These are phyloP conservation scores for Alethe diademata DNA, from an alignment of 2,113 vertebrate genomes.

Conservation along the genomic window DNA sequence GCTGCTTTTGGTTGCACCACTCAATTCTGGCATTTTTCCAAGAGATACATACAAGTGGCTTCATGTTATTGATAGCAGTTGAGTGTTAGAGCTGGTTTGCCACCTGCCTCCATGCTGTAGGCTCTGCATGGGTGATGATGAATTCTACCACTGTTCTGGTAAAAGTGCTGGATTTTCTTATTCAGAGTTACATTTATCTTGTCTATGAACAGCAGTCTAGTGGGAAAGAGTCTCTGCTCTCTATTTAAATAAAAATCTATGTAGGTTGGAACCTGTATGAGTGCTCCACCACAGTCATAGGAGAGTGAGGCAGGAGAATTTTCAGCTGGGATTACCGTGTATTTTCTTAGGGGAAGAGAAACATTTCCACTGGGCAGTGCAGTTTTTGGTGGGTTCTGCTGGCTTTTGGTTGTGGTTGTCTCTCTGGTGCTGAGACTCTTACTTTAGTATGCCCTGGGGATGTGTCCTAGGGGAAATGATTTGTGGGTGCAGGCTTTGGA, in stretches of 20 bases:
- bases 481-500: neutral
- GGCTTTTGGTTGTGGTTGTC: neutral
- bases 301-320: neutral
- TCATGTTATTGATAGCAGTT: neutral
- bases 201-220: neutral
- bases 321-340: neutral
- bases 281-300: neutral
- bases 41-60: neutral
- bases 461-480: neutral
- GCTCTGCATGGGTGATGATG: accelerated
- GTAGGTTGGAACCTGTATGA: accelerated
- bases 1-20: neutral
- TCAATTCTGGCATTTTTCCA: neutral
- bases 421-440: neutral
- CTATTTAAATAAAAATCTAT: neutral
- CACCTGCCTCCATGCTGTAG: accelerated
- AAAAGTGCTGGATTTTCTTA: neutral
- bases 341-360: neutral
- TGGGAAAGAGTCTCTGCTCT: neutral
- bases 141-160: neutral
- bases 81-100: neutral
- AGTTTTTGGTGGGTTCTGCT: neutral
- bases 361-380: neutral
- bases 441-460: accelerated
- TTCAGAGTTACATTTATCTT: neutral